These are phyloP conservation scores for Platyscapa corneri DNA, from an alignment of 1,140 invertebrate genomes.

Conservation along the genomic window DNA sequence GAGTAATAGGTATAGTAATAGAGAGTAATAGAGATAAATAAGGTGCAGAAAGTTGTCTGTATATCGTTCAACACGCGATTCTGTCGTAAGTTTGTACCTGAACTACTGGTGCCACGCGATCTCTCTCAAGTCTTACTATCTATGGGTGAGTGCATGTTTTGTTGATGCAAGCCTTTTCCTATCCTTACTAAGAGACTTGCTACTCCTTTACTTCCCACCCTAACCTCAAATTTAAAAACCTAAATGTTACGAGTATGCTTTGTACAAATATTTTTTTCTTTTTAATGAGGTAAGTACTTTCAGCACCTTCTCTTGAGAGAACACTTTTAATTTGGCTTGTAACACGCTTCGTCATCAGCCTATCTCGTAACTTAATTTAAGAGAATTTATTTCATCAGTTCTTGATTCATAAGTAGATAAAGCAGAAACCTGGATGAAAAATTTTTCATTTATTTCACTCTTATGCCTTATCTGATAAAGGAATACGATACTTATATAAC, in stretches of 20 bases:
- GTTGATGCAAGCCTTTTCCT: not conserved
- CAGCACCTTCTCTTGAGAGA: not conserved
- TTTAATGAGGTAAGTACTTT: not conserved
- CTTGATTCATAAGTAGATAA: not conserved
- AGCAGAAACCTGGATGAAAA: not conserved
- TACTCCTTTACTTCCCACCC: not conserved
- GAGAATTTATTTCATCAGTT: not conserved
- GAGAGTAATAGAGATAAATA: constrained; percentile 13
- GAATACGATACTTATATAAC: not conserved
- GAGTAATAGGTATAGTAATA: constrained; percentile 16
- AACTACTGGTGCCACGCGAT: constrained; percentile 47
- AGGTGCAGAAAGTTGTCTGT: constrained; percentile 50
- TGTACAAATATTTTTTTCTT: not conserved
- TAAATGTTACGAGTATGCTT: not conserved
- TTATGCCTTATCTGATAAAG: not conserved
- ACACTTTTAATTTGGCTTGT: not conserved
- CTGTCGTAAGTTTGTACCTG: constrained; percentile 69
- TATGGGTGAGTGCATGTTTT: not conserved
- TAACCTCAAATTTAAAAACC: not conserved
- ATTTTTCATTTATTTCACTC: not conserved
- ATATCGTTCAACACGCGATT: constrained; percentile 71
- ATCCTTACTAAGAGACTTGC: not conserved
- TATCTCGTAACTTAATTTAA: not conserved
- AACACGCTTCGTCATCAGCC: not conserved
- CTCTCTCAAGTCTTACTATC: not conserved